Base-by-base conservation (phyloP, 2,797 vertebrate genomes). In the Cyprinodon diabolis region DNA sequence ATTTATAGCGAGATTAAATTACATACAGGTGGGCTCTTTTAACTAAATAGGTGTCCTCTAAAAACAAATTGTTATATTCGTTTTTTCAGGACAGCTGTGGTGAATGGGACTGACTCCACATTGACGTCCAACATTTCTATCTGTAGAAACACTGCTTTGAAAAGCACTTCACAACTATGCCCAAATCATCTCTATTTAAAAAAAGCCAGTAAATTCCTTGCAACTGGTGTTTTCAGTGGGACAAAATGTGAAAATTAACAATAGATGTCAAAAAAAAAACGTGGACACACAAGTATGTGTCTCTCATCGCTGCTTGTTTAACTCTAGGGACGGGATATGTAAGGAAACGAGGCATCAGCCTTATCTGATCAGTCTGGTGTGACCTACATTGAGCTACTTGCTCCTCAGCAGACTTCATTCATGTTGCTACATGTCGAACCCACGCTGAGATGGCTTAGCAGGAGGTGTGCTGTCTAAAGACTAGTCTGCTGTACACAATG, bases 351-450 rank as follows among this genome's bases (percentile, higher is more conserved):
- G 82, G 66, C 6, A 54, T 66, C 43, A 55, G 30, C 47, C 19
- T 85, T 56, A 71, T 84, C 67, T 66, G 66, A 77, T 76, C 66
- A 4, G 37, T 43, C 68, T 68, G 55, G 43, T 43, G 62, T 84
- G 74, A 81, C 75, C 72, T 72, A 73, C 62, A 37, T 37, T 66
- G 35, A 48, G 77, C 72, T 76, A 76, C 81, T 75, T 79, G 67
- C 66, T 45, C 78, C 56, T 72, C n/a, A 66, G 77, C 77, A 77
- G 80, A 84, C 81, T 84, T 71, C 0, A 13, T 60, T 76, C 90
- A 7, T 91, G 92, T 87, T 78, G 67, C 17, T 69, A 88, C 92
- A 83, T 77, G 92, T 88, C 71, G 71, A 74, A 78, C 75, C 71
- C 75, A 77, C 77, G 74, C 66, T 60, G 77, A 74, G 81, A 81